These are phyloP conservation scores for Urocyon cinereoargenteus DNA, from an alignment of 2,797 vertebrate genomes.

Conservation along the genomic window DNA sequence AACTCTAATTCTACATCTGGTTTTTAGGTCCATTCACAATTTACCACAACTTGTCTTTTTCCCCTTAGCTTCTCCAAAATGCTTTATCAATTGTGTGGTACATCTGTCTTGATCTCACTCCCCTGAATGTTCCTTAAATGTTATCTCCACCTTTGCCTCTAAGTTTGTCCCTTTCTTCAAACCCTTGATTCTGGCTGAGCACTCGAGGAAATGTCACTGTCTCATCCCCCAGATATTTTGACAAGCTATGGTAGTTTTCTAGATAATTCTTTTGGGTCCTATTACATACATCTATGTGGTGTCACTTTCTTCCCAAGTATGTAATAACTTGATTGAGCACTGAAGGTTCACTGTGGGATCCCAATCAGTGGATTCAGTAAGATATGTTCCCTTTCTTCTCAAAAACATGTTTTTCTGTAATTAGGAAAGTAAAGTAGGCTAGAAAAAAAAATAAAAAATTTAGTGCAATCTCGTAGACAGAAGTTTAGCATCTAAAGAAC, in stretches of 20 bases:
- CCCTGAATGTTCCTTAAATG: not conserved
- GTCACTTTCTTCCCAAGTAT: not conserved
- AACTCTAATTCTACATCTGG: not conserved
- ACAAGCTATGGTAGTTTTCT: not conserved
- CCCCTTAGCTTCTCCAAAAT: not conserved
- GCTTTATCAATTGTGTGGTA: not conserved
- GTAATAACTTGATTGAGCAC: not conserved
- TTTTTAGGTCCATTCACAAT: not conserved
- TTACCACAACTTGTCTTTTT: not conserved
- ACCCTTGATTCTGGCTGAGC: not conserved
- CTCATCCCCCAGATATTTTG: not conserved
- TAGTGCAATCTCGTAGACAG: not conserved
- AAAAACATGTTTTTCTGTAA: not conserved
- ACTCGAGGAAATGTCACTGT: not conserved
- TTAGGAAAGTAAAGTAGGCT: not conserved
- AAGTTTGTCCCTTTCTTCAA: not conserved
- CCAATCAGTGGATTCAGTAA: not conserved
- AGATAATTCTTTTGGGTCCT: not conserved
- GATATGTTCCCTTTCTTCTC: not conserved
- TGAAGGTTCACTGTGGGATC: not conserved
- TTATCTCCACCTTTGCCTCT: not conserved
- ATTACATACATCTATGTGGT: too few relatives aligned
- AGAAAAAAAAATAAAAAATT: not conserved
- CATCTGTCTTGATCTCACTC: not conserved
- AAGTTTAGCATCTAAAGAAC: not conserved